Conservation (phyloP, 2,888 invertebrate species). For the Xylocampa areola region DNA sequence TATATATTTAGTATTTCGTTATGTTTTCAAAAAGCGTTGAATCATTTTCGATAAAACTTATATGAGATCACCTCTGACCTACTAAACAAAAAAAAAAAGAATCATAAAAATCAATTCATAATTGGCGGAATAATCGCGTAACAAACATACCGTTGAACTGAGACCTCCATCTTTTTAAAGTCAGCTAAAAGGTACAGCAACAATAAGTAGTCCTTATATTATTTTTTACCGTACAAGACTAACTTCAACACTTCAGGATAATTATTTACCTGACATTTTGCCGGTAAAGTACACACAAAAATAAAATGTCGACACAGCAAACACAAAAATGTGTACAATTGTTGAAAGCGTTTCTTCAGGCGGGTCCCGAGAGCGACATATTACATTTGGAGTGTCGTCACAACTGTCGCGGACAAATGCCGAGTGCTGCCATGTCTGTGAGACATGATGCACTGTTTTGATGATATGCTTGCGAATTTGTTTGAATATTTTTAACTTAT, state of each 20-base stretch:
- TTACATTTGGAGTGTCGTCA: slow-evolving; percentile 63
- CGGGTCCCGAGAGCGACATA: slow-evolving; percentile 60
- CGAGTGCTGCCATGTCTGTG: slow-evolving; percentile 49
- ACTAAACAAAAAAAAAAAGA: too few species aligned
- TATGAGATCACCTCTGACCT: too few species aligned
- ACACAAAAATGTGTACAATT: slow-evolving; percentile 55
- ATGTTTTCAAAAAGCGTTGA: too few species aligned
- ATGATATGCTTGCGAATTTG: slow-evolving; percentile 40
- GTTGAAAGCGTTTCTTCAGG: slow-evolving; percentile 55
- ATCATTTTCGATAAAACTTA: too few species aligned
- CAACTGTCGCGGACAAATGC: slow-evolving; percentile 51
- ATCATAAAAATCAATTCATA: too few species aligned
- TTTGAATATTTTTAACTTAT: slow-evolving; percentile 12
- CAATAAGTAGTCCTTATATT: too few species aligned
- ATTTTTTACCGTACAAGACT: too few species aligned
- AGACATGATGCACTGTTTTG: slow-evolving; percentile 58
- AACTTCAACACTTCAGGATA: slow-evolving; percentile 8
- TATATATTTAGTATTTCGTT: too few species aligned
- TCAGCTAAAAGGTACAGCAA: too few species aligned
- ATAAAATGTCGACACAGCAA: slow-evolving; percentile 41
- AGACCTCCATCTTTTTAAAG: too few species aligned
- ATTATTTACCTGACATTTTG: slow-evolving; percentile 44
- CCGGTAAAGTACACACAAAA: slow-evolving; percentile 27
- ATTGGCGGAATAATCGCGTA: too few species aligned
- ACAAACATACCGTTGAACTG: too few species aligned